Evolutionary conservation across 2,888 invertebrate species (phyloP).

Genomic region (Gandaritis pyraliata): DNA sequence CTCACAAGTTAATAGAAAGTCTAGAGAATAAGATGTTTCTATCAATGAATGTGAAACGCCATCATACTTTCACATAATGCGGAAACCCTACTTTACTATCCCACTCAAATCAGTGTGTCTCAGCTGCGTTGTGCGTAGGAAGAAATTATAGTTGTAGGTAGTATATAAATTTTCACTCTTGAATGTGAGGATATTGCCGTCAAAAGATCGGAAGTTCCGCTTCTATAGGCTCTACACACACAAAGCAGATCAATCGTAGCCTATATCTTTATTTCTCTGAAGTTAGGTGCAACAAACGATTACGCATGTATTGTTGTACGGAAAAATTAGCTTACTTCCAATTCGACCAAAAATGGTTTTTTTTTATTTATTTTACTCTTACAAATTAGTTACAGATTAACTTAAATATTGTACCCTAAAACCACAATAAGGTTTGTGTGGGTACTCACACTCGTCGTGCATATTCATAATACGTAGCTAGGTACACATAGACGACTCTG

Average conservation of each 20-base stretch:
- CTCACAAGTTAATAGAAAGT: constrained; percentile 10
- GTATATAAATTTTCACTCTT: constrained; percentile 27
- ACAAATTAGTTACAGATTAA: too few relatives aligned
- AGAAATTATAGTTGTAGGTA: constrained; percentile 12
- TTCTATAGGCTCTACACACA: constrained; percentile 22
- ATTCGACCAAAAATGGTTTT: too few relatives aligned
- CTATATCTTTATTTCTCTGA: too few relatives aligned
- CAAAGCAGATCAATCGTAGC: background rate
- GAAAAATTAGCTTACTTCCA: too few relatives aligned
- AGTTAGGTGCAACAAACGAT: too few relatives aligned
- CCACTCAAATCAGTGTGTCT: constrained; percentile 9
- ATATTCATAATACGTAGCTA: too few relatives aligned
- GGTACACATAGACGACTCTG: too few relatives aligned
- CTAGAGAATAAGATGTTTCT: constrained; percentile 6
- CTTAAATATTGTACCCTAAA: too few relatives aligned
- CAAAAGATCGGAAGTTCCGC: constrained; percentile 48
- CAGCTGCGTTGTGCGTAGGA: constrained; percentile 17
- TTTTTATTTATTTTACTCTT: too few relatives aligned
- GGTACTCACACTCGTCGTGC: too few relatives aligned
- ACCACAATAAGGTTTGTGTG: too few relatives aligned
- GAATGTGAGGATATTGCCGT: constrained; percentile 18
- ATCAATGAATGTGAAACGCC: constrained; percentile 15
- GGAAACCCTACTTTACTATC: constrained; percentile 24
- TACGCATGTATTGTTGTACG: too few relatives aligned
- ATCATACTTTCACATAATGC: constrained; percentile 25